Conservation (phyloP, 1,140 invertebrate species). For the Aphaenogaster ashmeadi region DNA sequence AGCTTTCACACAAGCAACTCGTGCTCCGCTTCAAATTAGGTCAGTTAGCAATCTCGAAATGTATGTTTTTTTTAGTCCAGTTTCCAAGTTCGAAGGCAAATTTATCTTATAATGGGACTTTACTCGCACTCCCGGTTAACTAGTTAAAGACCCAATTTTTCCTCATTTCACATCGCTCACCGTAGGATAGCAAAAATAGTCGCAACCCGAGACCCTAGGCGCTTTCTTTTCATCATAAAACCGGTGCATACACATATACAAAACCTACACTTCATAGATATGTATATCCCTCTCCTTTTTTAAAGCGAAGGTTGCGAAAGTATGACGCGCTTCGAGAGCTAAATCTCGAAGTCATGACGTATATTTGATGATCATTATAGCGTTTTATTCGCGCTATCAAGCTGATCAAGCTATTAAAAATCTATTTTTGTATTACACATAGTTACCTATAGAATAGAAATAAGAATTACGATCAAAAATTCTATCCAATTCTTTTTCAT, state of each 20-base stretch:
- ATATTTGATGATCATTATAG: constrained; percentile 13
- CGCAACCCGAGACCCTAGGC: neutral
- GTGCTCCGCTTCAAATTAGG: neutral
- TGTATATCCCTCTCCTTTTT: constrained; percentile 13
- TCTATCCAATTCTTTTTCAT: neutral
- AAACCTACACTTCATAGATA: neutral
- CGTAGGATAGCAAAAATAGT: neutral
- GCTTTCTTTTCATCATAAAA: constrained; percentile 31
- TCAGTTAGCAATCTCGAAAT: constrained; percentile 8
- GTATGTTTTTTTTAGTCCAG: neutral
- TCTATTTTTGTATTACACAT: constrained; percentile 13
- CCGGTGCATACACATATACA: too few relatives aligned
- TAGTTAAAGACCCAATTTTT: constrained; percentile 18
- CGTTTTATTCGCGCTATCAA: constrained; percentile 10
- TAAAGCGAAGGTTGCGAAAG: constrained; percentile 19
- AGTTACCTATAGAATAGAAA: neutral
- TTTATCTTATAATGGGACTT: neutral
- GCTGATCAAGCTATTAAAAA: constrained; percentile 1
- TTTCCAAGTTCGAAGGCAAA: neutral
- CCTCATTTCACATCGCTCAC: neutral
- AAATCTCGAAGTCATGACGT: constrained; percentile 23
- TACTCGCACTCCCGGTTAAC: neutral
- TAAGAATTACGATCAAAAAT: neutral
- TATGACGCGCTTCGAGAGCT: neutral
- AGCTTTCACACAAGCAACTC: neutral